A percentile compares a stretch with the other conserved stretches of the same genome.
Conservation (phyloP, 2,113 vertebrate species). For the Corvus cornix region DNA sequence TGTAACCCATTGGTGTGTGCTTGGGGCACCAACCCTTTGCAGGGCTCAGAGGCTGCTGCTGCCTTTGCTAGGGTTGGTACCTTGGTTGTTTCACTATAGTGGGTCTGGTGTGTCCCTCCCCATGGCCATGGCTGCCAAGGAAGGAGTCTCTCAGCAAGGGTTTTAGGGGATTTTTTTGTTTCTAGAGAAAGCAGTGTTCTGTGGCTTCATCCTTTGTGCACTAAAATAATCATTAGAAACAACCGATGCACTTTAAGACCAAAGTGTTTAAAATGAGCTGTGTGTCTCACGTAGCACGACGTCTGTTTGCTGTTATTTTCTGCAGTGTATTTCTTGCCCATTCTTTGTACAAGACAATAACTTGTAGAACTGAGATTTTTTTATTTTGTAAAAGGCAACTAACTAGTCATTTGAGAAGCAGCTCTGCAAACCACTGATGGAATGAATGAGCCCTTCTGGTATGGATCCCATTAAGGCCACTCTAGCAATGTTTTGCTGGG, state of each 20-base stretch:
- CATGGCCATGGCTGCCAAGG: rapidly evolving
- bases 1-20: neutral
- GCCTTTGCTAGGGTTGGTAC: neutral
- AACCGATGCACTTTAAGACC: neutral
- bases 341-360: slow-evolving; percentile 50
- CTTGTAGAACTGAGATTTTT: slow-evolving; percentile 19
- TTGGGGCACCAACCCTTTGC: neutral
- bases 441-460: neutral
- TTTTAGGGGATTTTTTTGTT: neutral
- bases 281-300: neutral
- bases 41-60: neutral
- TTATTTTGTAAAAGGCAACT: slow-evolving; percentile 3
- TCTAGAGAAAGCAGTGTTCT: neutral
- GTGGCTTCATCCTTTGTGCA: neutral
- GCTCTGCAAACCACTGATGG: slow-evolving; percentile 2
- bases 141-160: neutral
- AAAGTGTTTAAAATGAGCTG: neutral
- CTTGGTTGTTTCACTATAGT: neutral
- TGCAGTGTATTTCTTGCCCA: neutral
- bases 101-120: neutral
- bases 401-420: slow-evolving; percentile 18
- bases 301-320: slow-evolving; percentile 46
- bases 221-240: neutral
- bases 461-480: slow-evolving; percentile 25
- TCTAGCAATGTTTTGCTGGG: neutral